These are phyloP conservation scores for Zootermopsis nevadensis DNA, from an alignment of 2,888 invertebrate genomes.

Conservation along the genomic window DNA sequence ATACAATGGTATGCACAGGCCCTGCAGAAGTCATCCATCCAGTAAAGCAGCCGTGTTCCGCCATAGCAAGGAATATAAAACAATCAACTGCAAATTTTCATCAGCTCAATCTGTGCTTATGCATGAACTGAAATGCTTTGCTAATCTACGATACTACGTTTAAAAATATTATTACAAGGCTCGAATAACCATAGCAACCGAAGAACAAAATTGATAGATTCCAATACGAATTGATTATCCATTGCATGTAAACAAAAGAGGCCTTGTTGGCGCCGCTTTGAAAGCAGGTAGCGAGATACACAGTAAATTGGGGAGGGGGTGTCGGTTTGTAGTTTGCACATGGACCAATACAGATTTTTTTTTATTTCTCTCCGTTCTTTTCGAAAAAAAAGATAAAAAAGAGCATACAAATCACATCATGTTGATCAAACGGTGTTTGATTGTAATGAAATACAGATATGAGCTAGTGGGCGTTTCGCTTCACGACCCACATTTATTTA, in stretches of 20 bases:
- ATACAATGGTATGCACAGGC: constrained; percentile 42
- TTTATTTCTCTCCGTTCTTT: constrained; percentile 27
- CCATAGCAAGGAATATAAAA: constrained; percentile 18
- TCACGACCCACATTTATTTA: not conserved
- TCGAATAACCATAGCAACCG: constrained; percentile 27
- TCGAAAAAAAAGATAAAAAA: constrained; percentile 33
- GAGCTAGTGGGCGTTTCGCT: not conserved
- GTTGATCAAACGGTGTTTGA: constrained; percentile 40
- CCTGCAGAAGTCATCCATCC: not conserved
- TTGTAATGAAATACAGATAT: not conserved
- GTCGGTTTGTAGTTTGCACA: not conserved
- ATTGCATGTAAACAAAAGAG: constrained; percentile 37
- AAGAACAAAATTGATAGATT: constrained; percentile 39
- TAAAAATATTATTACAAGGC: constrained; percentile 17
- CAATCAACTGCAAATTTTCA: constrained; percentile 34
- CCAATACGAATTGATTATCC: constrained; percentile 31
- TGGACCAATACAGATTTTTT: constrained; percentile 15
- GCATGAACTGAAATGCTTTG: constrained; percentile 29
- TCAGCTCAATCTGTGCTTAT: constrained; percentile 11
- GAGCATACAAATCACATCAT: constrained; percentile 21
- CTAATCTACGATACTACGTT: constrained; percentile 26
- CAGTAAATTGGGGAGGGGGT: not conserved
- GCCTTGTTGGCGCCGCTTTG: constrained; percentile 17
- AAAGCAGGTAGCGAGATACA: not conserved
- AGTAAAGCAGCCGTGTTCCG: not conserved